These are phyloP conservation scores for Thysanoteuthis rhombus DNA, from an alignment of 2,888 invertebrate genomes.

Conservation along the genomic window DNA sequence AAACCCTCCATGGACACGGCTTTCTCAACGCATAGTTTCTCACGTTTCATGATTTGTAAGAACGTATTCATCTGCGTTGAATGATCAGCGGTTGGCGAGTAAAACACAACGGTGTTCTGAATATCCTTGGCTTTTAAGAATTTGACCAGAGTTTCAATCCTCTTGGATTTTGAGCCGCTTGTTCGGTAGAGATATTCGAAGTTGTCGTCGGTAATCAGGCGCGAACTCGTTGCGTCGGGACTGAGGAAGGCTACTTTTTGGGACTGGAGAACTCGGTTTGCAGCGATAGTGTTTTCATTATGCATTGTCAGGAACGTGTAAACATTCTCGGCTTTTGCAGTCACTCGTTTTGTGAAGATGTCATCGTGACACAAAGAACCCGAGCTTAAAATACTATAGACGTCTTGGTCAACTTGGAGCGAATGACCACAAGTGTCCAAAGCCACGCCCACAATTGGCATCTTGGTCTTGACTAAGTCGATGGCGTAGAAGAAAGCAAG, in stretches of 20 bases:
- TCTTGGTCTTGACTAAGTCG: constrained; percentile 34
- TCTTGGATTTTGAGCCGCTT: constrained; percentile 51
- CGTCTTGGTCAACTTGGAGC: constrained; percentile 54
- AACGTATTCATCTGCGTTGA: constrained; percentile 33
- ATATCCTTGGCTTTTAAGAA: constrained; percentile 63
- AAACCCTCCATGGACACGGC: background rate
- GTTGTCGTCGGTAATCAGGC: constrained; percentile 45
- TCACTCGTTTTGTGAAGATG: constrained; percentile 40
- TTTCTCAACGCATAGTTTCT: background rate
- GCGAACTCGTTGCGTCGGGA: constrained; percentile 46
- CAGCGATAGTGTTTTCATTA: constrained; percentile 51
- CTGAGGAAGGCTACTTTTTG: constrained; percentile 71
- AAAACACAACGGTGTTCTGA: constrained; percentile 66
- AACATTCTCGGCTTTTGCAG: constrained; percentile 47
- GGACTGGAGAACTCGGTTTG: constrained; percentile 69
- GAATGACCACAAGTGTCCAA: constrained; percentile 60
- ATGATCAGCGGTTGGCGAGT: constrained; percentile 46
- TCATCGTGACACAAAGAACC: constrained; percentile 59
- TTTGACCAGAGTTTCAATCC: constrained; percentile 57
- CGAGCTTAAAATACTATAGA: constrained; percentile 61
- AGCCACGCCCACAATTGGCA: constrained; percentile 47
- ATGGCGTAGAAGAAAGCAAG: constrained; percentile 65
- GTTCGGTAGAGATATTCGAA: constrained; percentile 57
- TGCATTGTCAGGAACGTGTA: constrained; percentile 61
- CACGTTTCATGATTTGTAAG: background rate